phyloP scores from a whole-genome alignment of 2,888 invertebrate genomes.

The Eupithecia centaureata region DNA sequence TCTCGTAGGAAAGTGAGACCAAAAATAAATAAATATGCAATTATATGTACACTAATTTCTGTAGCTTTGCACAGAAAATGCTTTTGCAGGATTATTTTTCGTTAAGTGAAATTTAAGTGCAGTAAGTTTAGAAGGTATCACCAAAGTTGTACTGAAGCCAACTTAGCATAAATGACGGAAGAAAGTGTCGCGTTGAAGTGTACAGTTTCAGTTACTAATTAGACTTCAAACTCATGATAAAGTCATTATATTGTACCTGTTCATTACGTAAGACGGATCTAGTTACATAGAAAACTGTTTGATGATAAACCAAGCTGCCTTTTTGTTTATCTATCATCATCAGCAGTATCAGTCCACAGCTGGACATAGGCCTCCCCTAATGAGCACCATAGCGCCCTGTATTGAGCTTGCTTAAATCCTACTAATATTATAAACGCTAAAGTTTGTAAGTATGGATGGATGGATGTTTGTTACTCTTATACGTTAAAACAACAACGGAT shows the following conservation, averaged over 20 bases:
- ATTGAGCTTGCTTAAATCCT: too few relatives aligned
- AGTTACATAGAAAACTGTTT: constrained; percentile 14
- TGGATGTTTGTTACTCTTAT: too few relatives aligned
- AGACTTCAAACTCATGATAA: constrained; percentile 35
- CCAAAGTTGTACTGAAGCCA: neutral
- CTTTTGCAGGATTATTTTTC: neutral
- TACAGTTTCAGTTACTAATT: constrained; percentile 34
- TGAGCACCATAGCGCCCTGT: too few relatives aligned
- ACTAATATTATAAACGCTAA: too few relatives aligned
- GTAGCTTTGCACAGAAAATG: neutral
- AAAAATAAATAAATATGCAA: neutral
- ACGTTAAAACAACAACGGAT: too few relatives aligned
- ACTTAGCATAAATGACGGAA: constrained; percentile 4
- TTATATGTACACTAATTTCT: neutral
- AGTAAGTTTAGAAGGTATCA: neutral
- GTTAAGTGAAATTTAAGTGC: neutral
- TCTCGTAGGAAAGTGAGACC: neutral
- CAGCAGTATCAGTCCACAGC: too few relatives aligned
- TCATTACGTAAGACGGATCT: constrained; percentile 23
- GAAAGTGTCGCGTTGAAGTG: constrained; percentile 32
- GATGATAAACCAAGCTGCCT: neutral
- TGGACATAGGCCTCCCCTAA: too few relatives aligned
- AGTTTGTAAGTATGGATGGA: too few relatives aligned
- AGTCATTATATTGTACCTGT: constrained; percentile 34
- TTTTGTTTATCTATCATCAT: too few relatives aligned